Evolutionary conservation across 92 coral and sea anemone species (phyloP), one percentile per base, ranked within the genome.

Genomic region (Virgularia gustaviana): DNA sequence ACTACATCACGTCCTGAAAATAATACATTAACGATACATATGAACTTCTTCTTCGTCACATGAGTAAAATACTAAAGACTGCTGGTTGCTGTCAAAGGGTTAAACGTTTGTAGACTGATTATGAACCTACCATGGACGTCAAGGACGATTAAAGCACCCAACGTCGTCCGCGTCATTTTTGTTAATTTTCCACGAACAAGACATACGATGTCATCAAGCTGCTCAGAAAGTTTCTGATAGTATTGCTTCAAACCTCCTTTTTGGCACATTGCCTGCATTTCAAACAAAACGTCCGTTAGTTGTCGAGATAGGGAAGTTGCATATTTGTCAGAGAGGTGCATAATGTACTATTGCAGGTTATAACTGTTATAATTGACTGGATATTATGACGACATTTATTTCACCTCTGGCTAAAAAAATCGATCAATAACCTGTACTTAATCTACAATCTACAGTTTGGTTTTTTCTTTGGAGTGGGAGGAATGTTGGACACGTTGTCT

Each of bases 131-230:
- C 98, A 78, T 92, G 98, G 2, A 92, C 98, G 49, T 92, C 98
- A 52, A 92, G 90, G 13, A 92, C 98, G 61, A 89, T 92, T 0
- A 92, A 88, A 0, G 98, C 98, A 37, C 98, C 98, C 56, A 92
- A 68, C 0, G 98, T 92, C 19, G 82, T 87, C 45, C 98, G 78
- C 29, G 95, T 89, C 98, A 92, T 92, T 8, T 90, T 76, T 16
- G 96, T 78, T 33, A 92, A 80, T 51, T 90, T 83, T 28, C 98
- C 98, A 36, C 98, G 88, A 4, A 92, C 98, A 42, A 89, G 88
- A 54, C 85, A 90, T 30, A 92, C 98, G 30, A 89, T 92, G 28
- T 89, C 96, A 49, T 92, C 96, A 27, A 89, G 86, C 73, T 87
- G 90, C 45, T 80, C 79, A 2, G 97, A 88, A 73, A 96, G 80